These are phyloP conservation scores for Acanthopleura granulata DNA, from an alignment of 2,888 invertebrate genomes.

Conservation along the genomic window DNA sequence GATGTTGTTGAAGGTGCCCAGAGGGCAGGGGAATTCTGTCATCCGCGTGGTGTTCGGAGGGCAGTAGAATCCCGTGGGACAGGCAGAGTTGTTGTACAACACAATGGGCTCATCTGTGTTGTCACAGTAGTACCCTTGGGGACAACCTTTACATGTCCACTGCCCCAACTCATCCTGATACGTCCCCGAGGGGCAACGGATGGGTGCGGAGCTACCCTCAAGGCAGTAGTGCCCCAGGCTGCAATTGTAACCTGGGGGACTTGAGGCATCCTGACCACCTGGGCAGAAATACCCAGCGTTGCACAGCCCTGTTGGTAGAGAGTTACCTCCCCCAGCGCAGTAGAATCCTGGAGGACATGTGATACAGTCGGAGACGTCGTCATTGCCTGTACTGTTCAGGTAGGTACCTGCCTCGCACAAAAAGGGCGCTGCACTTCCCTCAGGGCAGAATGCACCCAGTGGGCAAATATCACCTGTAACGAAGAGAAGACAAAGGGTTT, in stretches of 20 bases:
- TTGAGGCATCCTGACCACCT: conserved; percentile 51
- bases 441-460: conserved; percentile 53
- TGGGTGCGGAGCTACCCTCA: conserved; percentile 47
- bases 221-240: conserved; percentile 63
- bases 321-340: conserved; percentile 56
- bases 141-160: conserved; percentile 59
- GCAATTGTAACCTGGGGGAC: conserved; percentile 57
- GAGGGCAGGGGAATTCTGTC: conserved; percentile 58
- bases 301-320: conserved; percentile 54
- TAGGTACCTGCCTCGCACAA: conserved; percentile 51
- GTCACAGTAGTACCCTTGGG: conserved; percentile 64
- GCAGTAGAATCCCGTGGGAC: conserved; percentile 63
- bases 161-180: conserved; percentile 61
- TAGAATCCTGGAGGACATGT: conserved; percentile 51
- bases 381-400: conserved; percentile 55
- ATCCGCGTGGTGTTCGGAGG: conserved; percentile 54
- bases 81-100: conserved; percentile 53
- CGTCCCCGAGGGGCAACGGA: conserved; percentile 52
- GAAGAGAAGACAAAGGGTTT: background rate
- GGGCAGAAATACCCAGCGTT: conserved; percentile 63
- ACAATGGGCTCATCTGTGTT: conserved; percentile 58
- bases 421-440: conserved; percentile 44
- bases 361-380: conserved; percentile 45
- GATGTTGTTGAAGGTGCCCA: conserved; percentile 54
- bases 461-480: conserved; percentile 59